phyloP scores from a whole-genome alignment of 2,888 invertebrate species.

The Hyposoter dolosus region DNA sequence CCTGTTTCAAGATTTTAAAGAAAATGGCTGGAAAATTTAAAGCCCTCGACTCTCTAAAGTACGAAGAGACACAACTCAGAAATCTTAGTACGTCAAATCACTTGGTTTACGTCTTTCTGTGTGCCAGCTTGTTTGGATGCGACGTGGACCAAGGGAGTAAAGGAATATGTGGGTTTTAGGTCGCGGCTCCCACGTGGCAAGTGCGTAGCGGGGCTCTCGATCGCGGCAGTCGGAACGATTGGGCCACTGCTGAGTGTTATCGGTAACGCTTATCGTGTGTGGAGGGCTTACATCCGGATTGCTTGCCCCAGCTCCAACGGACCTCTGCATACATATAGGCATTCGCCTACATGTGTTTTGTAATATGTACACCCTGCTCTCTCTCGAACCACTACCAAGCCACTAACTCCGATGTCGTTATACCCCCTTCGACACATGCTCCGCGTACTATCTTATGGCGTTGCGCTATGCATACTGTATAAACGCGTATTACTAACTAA shows the following conservation, averaged over 20 bases:
- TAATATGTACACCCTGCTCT: constrained; percentile 22
- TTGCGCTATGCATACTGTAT: constrained; percentile 47
- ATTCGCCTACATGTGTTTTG: not conserved
- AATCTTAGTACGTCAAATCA: not conserved
- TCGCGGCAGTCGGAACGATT: constrained; percentile 48
- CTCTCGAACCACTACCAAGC: constrained; percentile 22
- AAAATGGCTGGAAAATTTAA: constrained; percentile 80
- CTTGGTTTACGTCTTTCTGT: constrained; percentile 25
- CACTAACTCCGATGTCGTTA: constrained; percentile 23
- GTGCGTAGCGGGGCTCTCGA: constrained; percentile 47
- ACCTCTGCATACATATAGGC: constrained; percentile 19
- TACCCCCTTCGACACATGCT: constrained; percentile 64
- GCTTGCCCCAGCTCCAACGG: constrained; percentile 64
- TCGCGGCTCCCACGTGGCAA: constrained; percentile 28
- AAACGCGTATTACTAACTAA: constrained; percentile 31
- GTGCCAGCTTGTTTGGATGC: not conserved
- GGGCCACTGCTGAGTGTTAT: constrained; percentile 77
- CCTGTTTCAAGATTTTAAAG: constrained; percentile 70
- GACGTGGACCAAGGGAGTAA: not conserved
- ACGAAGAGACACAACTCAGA: not conserved
- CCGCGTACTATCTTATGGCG: constrained; percentile 47
- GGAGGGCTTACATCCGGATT: constrained; percentile 82
- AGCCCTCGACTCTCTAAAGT: constrained; percentile 66
- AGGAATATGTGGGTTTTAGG: constrained; percentile 5
- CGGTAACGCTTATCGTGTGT: constrained; percentile 83